Conservation (phyloP, 2,888 invertebrate genomes). For the Chrysodeixis includens region DNA sequence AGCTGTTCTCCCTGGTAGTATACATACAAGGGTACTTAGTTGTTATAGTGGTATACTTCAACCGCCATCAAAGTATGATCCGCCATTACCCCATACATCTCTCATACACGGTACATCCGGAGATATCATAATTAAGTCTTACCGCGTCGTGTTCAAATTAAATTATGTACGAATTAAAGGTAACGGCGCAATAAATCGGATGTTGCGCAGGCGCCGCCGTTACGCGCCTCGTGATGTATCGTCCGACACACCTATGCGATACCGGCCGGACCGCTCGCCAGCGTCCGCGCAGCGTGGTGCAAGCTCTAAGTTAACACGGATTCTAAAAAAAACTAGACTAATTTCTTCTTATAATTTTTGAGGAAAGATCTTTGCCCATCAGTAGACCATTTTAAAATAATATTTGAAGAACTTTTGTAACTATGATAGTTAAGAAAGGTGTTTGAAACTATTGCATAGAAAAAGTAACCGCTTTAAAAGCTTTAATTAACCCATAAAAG, state of each 20-base stretch:
- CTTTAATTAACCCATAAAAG: too few relatives aligned
- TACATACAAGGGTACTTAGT: background rate
- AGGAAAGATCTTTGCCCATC: too few relatives aligned
- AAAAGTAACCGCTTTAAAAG: too few relatives aligned
- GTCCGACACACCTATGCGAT: constrained; percentile 61
- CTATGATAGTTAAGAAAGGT: too few relatives aligned
- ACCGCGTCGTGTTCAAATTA: constrained; percentile 82
- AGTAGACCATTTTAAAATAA: too few relatives aligned
- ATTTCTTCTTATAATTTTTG: too few relatives aligned
- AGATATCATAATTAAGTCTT: constrained; percentile 84
- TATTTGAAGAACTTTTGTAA: too few relatives aligned
- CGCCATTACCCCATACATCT: constrained; percentile 48
- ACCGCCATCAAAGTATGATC: constrained; percentile 33
- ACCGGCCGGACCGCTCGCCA: constrained; percentile 45
- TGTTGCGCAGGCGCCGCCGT: constrained; percentile 75
- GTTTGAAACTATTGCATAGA: too few relatives aligned
- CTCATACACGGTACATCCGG: constrained; percentile 61
- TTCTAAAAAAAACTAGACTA: too few relatives aligned
- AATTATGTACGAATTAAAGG: constrained; percentile 85
- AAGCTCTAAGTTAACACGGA: too few relatives aligned
- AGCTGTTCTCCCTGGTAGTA: background rate
- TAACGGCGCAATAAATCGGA: constrained; percentile 79
- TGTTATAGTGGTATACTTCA: constrained; percentile 23
- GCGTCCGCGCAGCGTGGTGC: constrained; percentile 1
- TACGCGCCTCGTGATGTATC: constrained; percentile 77